Base-by-base conservation (phyloP, 2,113 vertebrate genomes). In the Xenopus borealis region DNA sequence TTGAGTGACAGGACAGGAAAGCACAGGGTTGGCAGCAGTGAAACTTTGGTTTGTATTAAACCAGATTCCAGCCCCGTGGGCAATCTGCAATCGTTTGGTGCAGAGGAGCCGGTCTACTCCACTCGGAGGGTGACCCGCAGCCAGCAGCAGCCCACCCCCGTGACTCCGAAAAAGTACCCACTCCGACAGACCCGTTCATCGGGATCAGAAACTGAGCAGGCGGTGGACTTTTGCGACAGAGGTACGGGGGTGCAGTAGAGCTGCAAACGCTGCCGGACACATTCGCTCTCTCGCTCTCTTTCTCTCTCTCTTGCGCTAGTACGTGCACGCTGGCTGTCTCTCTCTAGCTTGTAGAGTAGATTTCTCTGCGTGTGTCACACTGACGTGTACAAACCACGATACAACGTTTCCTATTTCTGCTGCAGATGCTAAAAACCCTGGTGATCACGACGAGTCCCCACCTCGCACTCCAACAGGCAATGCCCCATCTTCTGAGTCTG, bases 401-500 rank as follows among this genome's bases (percentile, higher is more conserved):
- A 12, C 44, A 45, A 44, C 47, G 33, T 45, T 44, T 62, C 61
- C 27, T 75, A 17, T 30, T 11, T 70, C 67, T 68, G 46, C 45
- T 46, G 40, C 84, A 82, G 97, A 99, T 85, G 89, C 95, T 79
- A 99, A 98, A 80, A 94, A 93, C 58, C 75, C 91, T 0, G 93
- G 90, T 0, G 96, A 99, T 75, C 95, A 97, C 0, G 97, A 99
- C 44, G 97, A 99, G 72, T 99, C 97, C 53, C 97, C 97, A 0
- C 97, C 97, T 2, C 86, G 97, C 86, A 99, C 97, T 0, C 97
- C 97, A 64, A 99, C 97, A 10, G 97, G 97, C 55, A 99, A 99
- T 10, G 97, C 97, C 10, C 97, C 97, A 0, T 99, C 97, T n/a
- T 99, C 97, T 0, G 97, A 99, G 79, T 99, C 97, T 0, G 97